These are phyloP conservation scores for Chiridota heheva DNA, from an alignment of 35 echinoderm and acorn worm genomes.

Conservation along the genomic window DNA sequence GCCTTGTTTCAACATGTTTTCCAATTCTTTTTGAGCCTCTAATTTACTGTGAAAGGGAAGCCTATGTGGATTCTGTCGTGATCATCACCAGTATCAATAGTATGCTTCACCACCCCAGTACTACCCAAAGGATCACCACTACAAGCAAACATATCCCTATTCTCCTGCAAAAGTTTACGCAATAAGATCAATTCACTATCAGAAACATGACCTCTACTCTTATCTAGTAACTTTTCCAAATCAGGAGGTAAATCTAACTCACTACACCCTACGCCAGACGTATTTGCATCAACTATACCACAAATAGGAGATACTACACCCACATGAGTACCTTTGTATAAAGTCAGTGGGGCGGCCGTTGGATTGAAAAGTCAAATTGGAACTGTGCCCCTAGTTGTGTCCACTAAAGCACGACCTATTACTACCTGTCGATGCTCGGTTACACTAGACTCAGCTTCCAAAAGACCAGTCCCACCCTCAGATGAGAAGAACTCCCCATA, in stretches of 20 bases:
- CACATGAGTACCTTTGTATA: neutral
- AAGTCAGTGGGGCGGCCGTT: neutral
- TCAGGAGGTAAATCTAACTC: neutral
- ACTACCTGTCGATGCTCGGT: neutral
- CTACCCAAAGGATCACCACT: neutral
- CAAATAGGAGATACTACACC: neutral
- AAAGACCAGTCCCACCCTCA: neutral
- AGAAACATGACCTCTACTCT: neutral
- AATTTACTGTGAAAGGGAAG: neutral
- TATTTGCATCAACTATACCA: neutral
- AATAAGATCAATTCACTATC: neutral
- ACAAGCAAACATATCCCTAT: constrained; percentile 23
- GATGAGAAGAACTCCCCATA: neutral
- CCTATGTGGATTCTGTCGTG: neutral
- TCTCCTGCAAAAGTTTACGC: neutral
- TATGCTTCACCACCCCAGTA: constrained; percentile 31
- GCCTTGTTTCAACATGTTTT: neutral
- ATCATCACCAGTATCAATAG: constrained; percentile 2
- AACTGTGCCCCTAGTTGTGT: neutral
- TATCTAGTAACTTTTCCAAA: neutral
- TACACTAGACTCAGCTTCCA: neutral
- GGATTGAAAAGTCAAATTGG: neutral
- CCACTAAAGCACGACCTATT: neutral
- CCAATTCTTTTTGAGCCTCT: neutral
- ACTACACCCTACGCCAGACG: neutral